Evolutionary conservation across 1,140 invertebrate species (phyloP).

Genomic region (Pseudomyrmex pallidus): DNA sequence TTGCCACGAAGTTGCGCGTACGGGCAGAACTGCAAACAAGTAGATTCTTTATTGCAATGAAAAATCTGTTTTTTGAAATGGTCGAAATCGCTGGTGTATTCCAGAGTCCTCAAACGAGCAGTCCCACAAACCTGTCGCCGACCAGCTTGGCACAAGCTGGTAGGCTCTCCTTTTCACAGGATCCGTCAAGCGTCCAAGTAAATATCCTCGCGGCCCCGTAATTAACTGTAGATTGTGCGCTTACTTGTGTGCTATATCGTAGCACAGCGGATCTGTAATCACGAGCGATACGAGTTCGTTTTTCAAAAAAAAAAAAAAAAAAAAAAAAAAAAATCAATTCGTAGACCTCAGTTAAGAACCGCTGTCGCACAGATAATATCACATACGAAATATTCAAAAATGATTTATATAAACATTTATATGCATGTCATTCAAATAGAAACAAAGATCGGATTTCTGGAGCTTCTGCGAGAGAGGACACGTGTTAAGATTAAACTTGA

Average conservation of each 20-base stretch:
- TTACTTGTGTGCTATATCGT: conserved; percentile 15
- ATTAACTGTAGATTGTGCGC: conserved; percentile 54
- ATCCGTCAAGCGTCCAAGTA: conserved; percentile 85
- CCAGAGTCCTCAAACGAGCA: conserved; percentile 89
- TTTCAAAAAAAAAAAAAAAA: no score
- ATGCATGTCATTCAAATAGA: no score
- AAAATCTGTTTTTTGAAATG: conserved; percentile 70
- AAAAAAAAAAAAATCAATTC: neutral
- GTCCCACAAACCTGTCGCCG: conserved; percentile 90
- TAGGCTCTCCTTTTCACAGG: conserved; percentile 86
- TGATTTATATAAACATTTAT: neutral
- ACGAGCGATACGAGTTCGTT: conserved; percentile 17
- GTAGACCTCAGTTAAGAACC: conserved; percentile 46
- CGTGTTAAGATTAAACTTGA: no score
- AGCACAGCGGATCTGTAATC: conserved; percentile 40
- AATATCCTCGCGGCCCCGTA: conserved; percentile 82
- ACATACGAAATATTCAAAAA: conserved; percentile 32
- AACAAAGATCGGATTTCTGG: neutral
- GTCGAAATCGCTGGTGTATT: conserved; percentile 82
- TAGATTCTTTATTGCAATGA: conserved; percentile 18
- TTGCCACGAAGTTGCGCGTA: neutral
- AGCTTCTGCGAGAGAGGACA: neutral
- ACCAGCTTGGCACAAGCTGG: conserved; percentile 87
- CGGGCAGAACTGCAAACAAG: conserved; percentile 38
- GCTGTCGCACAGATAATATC: conserved; percentile 7